Conservation (phyloP, 2,797 vertebrate genomes). For the Neosilurus mollespiculum region DNA sequence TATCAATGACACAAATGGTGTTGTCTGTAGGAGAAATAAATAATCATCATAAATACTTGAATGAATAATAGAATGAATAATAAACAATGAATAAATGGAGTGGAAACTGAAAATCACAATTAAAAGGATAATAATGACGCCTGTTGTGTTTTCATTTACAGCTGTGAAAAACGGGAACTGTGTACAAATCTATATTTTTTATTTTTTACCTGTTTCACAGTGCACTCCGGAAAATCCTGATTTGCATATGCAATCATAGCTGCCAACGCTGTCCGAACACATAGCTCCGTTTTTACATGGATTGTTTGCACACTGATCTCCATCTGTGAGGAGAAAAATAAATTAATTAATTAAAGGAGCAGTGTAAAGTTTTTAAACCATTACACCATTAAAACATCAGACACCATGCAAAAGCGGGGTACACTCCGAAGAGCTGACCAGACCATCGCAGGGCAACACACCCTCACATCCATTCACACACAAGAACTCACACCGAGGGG, state of each 20-base stretch:
- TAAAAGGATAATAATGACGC: neutral
- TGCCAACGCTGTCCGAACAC: constrained; percentile 79
- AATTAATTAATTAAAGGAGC: neutral
- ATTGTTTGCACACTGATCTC: constrained; percentile 73
- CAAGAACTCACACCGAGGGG: too few species aligned
- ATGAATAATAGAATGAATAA: neutral
- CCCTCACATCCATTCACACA: too few species aligned
- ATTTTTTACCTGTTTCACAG: constrained; percentile 71
- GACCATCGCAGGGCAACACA: too few species aligned
- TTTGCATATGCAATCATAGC: constrained; percentile 80
- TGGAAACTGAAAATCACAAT: neutral
- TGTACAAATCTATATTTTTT: neutral
- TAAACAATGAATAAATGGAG: neutral
- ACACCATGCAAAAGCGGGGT: too few species aligned
- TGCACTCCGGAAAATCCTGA: constrained; percentile 71
- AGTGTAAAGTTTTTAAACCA: neutral
- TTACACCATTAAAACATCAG: neutral
- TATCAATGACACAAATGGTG: constrained; percentile 69
- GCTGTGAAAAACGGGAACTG: neutral
- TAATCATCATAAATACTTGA: neutral
- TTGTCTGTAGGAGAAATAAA: constrained; percentile 59
- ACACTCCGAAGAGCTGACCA: too few species aligned
- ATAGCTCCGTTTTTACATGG: constrained; percentile 79
- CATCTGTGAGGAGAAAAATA: constrained; percentile 60
- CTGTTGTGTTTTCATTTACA: neutral